These are phyloP conservation scores for Hyles lineata DNA, from an alignment of 2,888 invertebrate species.

Conservation along the genomic window DNA sequence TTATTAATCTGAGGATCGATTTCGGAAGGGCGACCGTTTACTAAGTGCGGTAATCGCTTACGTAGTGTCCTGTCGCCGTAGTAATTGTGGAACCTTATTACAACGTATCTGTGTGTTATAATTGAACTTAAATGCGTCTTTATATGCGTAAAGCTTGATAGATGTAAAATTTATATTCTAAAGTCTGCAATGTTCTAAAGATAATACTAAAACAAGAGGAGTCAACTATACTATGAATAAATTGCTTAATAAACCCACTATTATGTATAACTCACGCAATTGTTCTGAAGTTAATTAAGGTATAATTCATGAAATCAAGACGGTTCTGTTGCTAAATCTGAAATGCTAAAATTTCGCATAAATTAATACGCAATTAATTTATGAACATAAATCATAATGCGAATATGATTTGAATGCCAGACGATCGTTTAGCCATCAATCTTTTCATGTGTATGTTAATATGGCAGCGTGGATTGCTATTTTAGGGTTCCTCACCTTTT, in stretches of 20 bases:
- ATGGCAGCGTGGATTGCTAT: background rate
- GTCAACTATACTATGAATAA: no score
- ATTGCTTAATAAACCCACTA: background rate
- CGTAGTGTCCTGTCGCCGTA: no score
- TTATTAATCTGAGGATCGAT: no score
- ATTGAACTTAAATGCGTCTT: no score
- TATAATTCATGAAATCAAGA: constrained; percentile 1
- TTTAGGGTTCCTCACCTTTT: background rate
- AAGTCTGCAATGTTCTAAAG: no score
- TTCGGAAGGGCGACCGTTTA: no score
- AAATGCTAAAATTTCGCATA: background rate
- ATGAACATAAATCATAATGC: constrained; percentile 9
- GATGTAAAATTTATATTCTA: no score
- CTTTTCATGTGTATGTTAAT: background rate
- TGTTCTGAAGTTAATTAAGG: background rate
- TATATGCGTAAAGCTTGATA: no score
- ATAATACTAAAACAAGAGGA: no score
- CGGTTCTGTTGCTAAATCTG: background rate
- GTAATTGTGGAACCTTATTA: no score
- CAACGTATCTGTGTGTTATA: no score
- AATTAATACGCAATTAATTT: constrained; percentile 8
- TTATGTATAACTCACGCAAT: background rate
- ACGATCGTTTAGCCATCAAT: background rate
- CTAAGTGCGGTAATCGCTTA: no score
- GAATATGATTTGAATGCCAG: constrained; percentile 14